Evolutionary conservation across 2,113 vertebrate genomes (phyloP), one percentile per base, ranked within the genome.

Genomic region (Carassius auratus): DNA sequence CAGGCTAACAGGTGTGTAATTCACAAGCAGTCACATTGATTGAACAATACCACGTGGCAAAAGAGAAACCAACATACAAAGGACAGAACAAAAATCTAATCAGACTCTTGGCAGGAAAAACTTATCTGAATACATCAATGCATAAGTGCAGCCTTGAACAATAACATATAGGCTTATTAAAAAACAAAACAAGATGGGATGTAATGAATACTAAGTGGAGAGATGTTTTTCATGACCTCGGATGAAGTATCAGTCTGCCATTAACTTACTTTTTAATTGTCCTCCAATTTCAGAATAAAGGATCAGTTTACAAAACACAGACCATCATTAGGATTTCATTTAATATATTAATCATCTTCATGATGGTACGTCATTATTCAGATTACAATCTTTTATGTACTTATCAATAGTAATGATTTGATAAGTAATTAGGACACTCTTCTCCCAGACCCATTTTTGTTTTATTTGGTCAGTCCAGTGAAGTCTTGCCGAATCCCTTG

Each of bases 401-500:
- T 59, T 21, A 19, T 78, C 26, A 78, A 13, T 19, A 17, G 13
- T 45, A 38, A 21, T 19, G 23, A 76, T 30, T 15, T 10, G 13
- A 30, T 52, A 17, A 15, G 71, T 45, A 74, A 36, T 9, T 21
- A 4, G 45, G 10, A 30, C 59, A 52, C 1, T 30, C 50, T 75
- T 80, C n/a, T 81, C 10, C 7, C 21, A 21, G 55, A 33, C 36
- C 42, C 30, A 15, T 59, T 26, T 59, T 69, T 10, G 1, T 30
- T 66, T 84, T 1, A 8, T 73, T 59, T 64, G 14, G 76, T 68
- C 21, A 76, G 21, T 30, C 17, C 19, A 59, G 30, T 21, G 5
- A 15, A 76, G 59, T 45, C 45, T 33, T 81, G 45, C 42, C n/a
- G 1, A 33, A 80, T 78, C 76, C 48, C 23, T 76, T 55, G 81